These are phyloP conservation scores for Littorina saxatilis DNA, from an alignment of 1,140 invertebrate genomes.

Conservation along the genomic window DNA sequence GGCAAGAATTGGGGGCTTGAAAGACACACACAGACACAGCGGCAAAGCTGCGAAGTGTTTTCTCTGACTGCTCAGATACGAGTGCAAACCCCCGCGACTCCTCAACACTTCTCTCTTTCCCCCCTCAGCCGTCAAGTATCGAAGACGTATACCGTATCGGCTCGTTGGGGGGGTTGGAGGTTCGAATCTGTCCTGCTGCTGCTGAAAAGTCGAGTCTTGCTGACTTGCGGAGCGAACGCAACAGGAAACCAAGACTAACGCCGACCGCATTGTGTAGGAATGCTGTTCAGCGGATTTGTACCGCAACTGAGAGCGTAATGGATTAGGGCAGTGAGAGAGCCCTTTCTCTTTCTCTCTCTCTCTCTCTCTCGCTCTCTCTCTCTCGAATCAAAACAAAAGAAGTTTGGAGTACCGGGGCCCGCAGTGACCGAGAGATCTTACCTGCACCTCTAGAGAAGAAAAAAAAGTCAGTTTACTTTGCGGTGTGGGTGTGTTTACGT, in stretches of 20 bases:
- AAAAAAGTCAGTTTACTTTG: not conserved
- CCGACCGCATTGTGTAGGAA: not conserved
- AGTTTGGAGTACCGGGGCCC: not conserved
- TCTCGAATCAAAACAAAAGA: conserved; percentile 4
- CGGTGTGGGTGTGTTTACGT: not conserved
- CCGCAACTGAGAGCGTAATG: not conserved
- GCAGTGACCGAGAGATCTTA: not conserved
- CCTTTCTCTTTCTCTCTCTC: not conserved
- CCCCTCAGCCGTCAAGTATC: not conserved
- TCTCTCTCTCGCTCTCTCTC: not conserved
- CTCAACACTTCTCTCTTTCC: not conserved
- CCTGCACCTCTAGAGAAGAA: not conserved
- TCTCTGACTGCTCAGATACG: not conserved
- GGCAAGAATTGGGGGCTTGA: not conserved
- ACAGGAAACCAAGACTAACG: not conserved
- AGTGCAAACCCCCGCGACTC: not conserved
- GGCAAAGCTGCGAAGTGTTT: no score
- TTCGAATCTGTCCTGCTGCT: not conserved
- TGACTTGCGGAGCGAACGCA: not conserved
- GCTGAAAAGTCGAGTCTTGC: not conserved
- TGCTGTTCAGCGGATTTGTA: not conserved
- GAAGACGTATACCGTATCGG: not conserved
- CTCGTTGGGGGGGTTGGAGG: not conserved
- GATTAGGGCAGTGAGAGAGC: not conserved
- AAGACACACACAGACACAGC: not conserved